phyloP scores from a whole-genome alignment of 1,140 invertebrate species.

The Harpegnathos saltator region DNA sequence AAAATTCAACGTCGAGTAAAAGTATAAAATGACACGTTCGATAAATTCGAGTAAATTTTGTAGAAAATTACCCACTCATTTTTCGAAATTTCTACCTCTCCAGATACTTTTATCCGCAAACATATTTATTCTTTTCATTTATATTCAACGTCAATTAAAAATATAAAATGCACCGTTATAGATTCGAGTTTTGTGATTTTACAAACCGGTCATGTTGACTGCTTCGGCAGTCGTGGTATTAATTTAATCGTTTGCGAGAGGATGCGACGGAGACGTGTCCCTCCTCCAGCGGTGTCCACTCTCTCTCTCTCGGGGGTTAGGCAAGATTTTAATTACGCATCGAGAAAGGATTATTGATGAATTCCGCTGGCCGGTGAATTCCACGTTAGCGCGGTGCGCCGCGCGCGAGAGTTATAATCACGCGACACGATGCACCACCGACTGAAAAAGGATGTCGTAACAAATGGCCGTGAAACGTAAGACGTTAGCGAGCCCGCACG shows the following conservation, averaged over 20 bases:
- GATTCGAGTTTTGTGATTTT: too few relatives aligned
- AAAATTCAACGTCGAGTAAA: too few relatives aligned
- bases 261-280: background rate
- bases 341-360: background rate
- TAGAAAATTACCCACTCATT: too few relatives aligned
- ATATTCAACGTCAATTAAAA: too few relatives aligned
- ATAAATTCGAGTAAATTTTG: too few relatives aligned
- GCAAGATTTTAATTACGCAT: conserved; percentile 20
- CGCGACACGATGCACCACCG: conserved; percentile 1
- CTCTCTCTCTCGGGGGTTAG: background rate
- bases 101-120: too few relatives aligned
- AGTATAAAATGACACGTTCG: too few relatives aligned
- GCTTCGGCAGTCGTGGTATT: background rate
- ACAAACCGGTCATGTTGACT: too few relatives aligned
- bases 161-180: too few relatives aligned
- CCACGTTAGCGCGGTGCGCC: background rate
- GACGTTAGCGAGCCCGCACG: background rate
- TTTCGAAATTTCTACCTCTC: too few relatives aligned
- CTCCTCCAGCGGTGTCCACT: too few relatives aligned
- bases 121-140: too few relatives aligned
- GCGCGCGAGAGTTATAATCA: conserved; percentile 3
- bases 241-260: background rate
- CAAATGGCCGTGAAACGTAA: conserved; percentile 26
- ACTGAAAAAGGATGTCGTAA: conserved; percentile 25
- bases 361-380: background rate